These are phyloP conservation scores for Ctenoplectra terminalis DNA, from an alignment of 1,140 invertebrate genomes.

Conservation along the genomic window DNA sequence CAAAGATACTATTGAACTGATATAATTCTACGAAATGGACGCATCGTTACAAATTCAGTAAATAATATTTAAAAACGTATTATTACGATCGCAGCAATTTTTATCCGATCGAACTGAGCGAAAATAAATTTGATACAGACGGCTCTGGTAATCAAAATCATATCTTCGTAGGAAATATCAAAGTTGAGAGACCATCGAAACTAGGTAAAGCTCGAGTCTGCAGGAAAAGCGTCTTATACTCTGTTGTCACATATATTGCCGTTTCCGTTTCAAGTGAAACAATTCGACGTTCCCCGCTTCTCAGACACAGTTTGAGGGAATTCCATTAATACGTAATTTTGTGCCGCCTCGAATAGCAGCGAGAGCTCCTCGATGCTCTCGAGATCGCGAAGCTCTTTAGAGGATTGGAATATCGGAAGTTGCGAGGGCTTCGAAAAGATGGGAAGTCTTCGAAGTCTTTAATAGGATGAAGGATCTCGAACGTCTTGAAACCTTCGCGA, in stretches of 20 bases:
- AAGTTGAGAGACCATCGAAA: too few relatives aligned
- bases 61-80: too few relatives aligned
- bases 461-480: conserved; percentile 26
- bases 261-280: not conserved
- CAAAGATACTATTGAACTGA: too few relatives aligned
- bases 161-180: not conserved
- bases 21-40: too few relatives aligned
- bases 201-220: not conserved
- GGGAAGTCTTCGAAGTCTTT: conserved; percentile 8
- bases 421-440: conserved; percentile 3
- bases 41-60: too few relatives aligned
- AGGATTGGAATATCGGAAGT: conserved; percentile 33
- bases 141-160: not conserved
- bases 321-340: conserved; percentile 34
- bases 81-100: not conserved
- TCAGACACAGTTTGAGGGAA: not conserved
- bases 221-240: not conserved
- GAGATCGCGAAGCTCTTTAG: not conserved
- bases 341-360: not conserved
- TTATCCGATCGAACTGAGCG: not conserved
- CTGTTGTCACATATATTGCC: not conserved
- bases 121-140: not conserved
- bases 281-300: not conserved
- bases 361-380: not conserved
- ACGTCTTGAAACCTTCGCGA: not conserved